Percentiles rank a stretch among this genome's conserved stretches.
phyloP scores from a whole-genome alignment of 23 tunicate species.

The Corella eumyota region DNA sequence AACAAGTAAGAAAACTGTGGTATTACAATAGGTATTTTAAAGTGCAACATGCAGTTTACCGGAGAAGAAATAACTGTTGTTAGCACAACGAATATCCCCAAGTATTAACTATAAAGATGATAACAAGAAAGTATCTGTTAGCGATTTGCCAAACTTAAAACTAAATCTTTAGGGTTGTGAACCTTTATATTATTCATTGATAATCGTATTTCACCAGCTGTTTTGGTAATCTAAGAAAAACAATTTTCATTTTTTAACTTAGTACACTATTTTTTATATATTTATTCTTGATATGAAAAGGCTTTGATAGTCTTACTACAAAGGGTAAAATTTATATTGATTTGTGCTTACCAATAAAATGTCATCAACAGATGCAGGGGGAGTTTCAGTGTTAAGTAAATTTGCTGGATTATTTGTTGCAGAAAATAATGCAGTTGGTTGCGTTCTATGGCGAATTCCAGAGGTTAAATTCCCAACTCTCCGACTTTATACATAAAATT shows the following conservation, averaged over 20 bases:
- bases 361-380: slow-evolving; percentile 35
- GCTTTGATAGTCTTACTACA: too few species aligned
- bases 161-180: slow-evolving; percentile 25
- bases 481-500: slow-evolving; percentile 13
- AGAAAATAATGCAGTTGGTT: slow-evolving; percentile 34
- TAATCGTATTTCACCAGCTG: slow-evolving; percentile 8
- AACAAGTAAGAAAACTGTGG: too few species aligned
- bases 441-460: slow-evolving; percentile 18
- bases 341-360: slow-evolving; percentile 31
- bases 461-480: slow-evolving; percentile 28
- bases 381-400: slow-evolving; percentile 14
- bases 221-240: slow-evolving; percentile 27
- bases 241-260: neutral
- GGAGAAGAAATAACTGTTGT: too few species aligned
- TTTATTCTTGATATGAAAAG: too few species aligned
- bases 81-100: too few species aligned
- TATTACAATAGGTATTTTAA: too few species aligned
- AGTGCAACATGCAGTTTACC: too few species aligned
- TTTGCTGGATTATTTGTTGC: slow-evolving; percentile 40
- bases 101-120: too few species aligned
- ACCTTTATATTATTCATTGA: slow-evolving; percentile 26
- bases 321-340: too few species aligned
- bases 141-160: slow-evolving; percentile 26
- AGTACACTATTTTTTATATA: neutral
- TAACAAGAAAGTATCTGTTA: too few species aligned